phyloP scores from a whole-genome alignment of 2,797 vertebrate species.

The Mus spretus region DNA sequence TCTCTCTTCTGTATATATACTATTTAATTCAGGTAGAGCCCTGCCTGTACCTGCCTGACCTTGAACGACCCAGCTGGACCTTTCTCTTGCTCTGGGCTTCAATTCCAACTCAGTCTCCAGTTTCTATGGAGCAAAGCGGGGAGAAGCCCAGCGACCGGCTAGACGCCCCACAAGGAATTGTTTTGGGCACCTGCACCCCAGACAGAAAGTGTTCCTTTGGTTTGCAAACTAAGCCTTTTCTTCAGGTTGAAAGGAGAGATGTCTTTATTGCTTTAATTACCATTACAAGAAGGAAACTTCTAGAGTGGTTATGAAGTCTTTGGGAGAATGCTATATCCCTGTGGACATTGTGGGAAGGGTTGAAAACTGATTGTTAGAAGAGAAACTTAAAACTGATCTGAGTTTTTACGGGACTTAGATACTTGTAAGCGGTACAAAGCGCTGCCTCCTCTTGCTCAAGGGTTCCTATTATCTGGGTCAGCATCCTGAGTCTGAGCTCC shows the following conservation, averaged over 20 bases:
- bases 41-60: constrained; percentile 64
- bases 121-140: constrained; percentile 63
- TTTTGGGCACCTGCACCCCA: constrained; percentile 69
- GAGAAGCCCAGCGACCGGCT: constrained; percentile 24
- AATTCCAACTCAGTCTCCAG: constrained; percentile 69
- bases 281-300: constrained; percentile 76
- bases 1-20: not conserved
- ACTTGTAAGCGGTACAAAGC: constrained; percentile 75
- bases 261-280: constrained; percentile 80
- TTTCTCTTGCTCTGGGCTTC: constrained; percentile 17
- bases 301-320: constrained; percentile 62
- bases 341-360: constrained; percentile 58
- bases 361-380: constrained; percentile 69
- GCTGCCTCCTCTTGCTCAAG: not conserved
- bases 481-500: constrained; percentile 22
- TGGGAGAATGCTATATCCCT: constrained; percentile 16
- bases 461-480: constrained; percentile 8
- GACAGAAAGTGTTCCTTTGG: constrained; percentile 55
- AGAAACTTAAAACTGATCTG: constrained; percentile 77
- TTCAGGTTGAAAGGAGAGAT: constrained; percentile 76
- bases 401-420: constrained; percentile 65
- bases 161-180: constrained; percentile 67
- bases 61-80: constrained; percentile 72
- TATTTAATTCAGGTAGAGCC: constrained; percentile 23
- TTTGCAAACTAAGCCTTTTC: constrained; percentile 79